A percentile compares a stretch with the other conserved stretches of the same genome.
Evolutionary conservation across 2,113 vertebrate species (phyloP).

Genomic region (Camelus bactrianus): DNA sequence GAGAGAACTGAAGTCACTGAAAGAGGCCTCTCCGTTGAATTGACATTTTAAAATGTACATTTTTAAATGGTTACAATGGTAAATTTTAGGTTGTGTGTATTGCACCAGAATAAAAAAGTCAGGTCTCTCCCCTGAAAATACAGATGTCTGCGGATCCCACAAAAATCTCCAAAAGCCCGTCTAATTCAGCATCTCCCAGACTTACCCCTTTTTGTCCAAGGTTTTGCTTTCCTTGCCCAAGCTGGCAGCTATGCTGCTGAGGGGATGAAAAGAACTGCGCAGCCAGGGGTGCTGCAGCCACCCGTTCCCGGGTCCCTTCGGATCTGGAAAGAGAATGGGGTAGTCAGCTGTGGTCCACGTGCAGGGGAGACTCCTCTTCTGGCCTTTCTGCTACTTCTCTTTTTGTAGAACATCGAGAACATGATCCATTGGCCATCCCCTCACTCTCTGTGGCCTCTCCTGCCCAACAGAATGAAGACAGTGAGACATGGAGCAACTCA

Average conservation of each 20-base stretch:
- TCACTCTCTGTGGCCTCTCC: constrained; percentile 49
- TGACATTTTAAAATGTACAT: background rate
- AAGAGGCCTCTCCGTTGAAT: background rate
- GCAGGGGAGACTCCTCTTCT: background rate
- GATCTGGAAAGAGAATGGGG: background rate
- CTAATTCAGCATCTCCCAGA: background rate
- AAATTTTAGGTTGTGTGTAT: background rate
- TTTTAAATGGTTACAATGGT: background rate
- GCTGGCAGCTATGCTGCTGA: background rate
- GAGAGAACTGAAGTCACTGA: background rate
- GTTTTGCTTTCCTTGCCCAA: constrained; percentile 20
- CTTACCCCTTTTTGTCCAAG: constrained; percentile 10
- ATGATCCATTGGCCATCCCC: background rate
- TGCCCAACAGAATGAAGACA: constrained; percentile 56
- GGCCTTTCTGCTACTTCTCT: constrained; percentile 16
- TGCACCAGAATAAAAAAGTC: background rate
- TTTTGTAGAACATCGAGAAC: constrained; percentile 16
- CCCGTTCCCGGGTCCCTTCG: background rate
- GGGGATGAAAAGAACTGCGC: background rate
- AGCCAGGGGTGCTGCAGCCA: background rate
- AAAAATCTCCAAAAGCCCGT: background rate
- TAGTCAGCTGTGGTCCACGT: background rate
- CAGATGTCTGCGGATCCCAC: background rate
- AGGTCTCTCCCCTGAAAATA: background rate
- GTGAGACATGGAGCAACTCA: constrained; percentile 33